Percentiles rank a stretch among this genome's conserved stretches.
Conservation (phyloP, 2,888 invertebrate genomes). For the Seira sanloemensis region DNA sequence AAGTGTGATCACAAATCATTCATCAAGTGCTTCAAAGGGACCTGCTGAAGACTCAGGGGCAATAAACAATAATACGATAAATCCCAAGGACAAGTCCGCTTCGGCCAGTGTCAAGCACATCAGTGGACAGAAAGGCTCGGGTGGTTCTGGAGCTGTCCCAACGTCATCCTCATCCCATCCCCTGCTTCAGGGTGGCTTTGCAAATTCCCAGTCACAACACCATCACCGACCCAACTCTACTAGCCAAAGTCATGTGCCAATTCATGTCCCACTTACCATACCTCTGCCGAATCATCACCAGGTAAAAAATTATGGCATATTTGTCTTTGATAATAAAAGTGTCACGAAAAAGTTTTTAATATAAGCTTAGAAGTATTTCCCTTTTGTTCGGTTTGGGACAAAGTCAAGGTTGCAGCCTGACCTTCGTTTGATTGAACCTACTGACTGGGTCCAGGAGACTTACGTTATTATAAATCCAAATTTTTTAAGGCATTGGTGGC, state of each 20-base stretch:
- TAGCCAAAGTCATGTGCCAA: conserved; percentile 54
- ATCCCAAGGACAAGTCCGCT: conserved; percentile 31
- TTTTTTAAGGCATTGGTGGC: too few relatives aligned
- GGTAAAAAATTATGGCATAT: conserved; percentile 16
- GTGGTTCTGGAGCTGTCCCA: conserved; percentile 25
- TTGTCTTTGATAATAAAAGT: too few relatives aligned
- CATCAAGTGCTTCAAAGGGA: conserved; percentile 13
- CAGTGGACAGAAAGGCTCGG: conserved; percentile 48
- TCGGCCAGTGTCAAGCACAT: background rate
- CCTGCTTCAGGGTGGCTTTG: conserved; percentile 43
- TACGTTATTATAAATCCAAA: too few relatives aligned
- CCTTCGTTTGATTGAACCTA: too few relatives aligned
- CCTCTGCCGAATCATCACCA: conserved; percentile 54
- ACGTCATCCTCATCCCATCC: conserved; percentile 19
- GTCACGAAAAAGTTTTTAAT: too few relatives aligned
- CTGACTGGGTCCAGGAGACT: too few relatives aligned
- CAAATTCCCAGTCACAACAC: conserved; percentile 6
- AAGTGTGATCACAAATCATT: conserved; percentile 41
- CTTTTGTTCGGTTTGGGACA: too few relatives aligned
- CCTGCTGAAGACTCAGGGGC: background rate
- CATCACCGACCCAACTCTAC: conserved; percentile 21
- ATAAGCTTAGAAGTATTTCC: too few relatives aligned
- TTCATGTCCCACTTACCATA: conserved; percentile 49
- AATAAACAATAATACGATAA: conserved; percentile 29
- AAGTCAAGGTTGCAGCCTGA: conserved; percentile 47